Evolutionary conservation across 2,888 invertebrate species (phyloP).

Genomic region (Sialis lutaria): DNA sequence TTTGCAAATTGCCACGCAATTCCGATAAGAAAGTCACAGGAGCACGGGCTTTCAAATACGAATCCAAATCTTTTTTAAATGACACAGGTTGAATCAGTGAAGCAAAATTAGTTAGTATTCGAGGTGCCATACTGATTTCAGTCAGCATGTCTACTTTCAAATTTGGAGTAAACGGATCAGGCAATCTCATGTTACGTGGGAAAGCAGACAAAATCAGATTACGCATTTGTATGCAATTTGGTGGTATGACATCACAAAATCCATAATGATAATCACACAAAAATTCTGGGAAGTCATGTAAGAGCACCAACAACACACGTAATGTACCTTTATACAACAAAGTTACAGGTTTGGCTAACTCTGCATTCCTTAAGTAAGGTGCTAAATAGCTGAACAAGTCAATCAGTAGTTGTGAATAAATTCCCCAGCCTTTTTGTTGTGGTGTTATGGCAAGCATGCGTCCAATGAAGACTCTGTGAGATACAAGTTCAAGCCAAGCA

Average conservation of each 20-base stretch:
- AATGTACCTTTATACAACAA: slow-evolving; percentile 91
- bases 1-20: slow-evolving; percentile 76
- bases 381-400: slow-evolving; percentile 94
- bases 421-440: slow-evolving; percentile 91
- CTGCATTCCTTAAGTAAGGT: slow-evolving; percentile 93
- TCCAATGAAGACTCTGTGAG: slow-evolving; percentile 91
- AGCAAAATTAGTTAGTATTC: slow-evolving; percentile 76
- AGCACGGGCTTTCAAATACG: slow-evolving; percentile 83
- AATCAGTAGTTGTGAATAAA: slow-evolving; percentile 90
- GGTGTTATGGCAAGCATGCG: slow-evolving; percentile 80
- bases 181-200: slow-evolving; percentile 93
- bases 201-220: slow-evolving; percentile 96
- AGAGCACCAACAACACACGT: slow-evolving; percentile 79
- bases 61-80: slow-evolving; percentile 93
- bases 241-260: slow-evolving; percentile 97
- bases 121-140: slow-evolving; percentile 76
- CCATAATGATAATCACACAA: slow-evolving; percentile 98
- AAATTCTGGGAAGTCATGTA: slow-evolving; percentile 99
- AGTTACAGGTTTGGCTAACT: slow-evolving; percentile 85
- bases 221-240: slow-evolving; percentile 97
- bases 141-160: slow-evolving; percentile 82
- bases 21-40: slow-evolving; percentile 94
- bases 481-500: slow-evolving; percentile 95
- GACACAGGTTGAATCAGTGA: slow-evolving; percentile 70
- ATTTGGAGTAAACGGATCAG: slow-evolving; percentile 97